Percentiles rank a stretch among this genome's conserved stretches.
These are phyloP conservation scores for Pyrochroa serraticornis DNA, from an alignment of 2,888 invertebrate species.

Conservation along the genomic window DNA sequence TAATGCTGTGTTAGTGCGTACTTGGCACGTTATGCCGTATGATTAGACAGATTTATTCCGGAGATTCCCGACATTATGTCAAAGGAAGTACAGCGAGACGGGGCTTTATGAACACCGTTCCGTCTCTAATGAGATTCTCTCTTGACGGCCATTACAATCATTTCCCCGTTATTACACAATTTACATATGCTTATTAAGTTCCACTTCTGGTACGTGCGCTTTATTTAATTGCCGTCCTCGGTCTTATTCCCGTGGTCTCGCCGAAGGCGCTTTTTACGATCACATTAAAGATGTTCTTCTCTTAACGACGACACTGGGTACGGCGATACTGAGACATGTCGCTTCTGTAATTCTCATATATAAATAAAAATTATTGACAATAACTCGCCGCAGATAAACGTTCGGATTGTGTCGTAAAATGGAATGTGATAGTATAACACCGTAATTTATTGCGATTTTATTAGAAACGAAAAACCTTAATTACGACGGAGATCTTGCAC, in stretches of 20 bases:
- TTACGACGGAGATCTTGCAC: slow-evolving; percentile 5
- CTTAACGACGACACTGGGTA: background rate
- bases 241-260: background rate
- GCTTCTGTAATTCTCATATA: slow-evolving; percentile 4
- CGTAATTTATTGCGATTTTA: slow-evolving; percentile 28
- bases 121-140: slow-evolving; percentile 52
- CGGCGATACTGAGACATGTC: background rate
- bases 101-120: slow-evolving; percentile 46
- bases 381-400: slow-evolving; percentile 22
- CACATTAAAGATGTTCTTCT: slow-evolving; percentile 9
- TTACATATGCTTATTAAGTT: slow-evolving; percentile 49
- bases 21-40: slow-evolving; percentile 56
- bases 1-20: slow-evolving; percentile 56
- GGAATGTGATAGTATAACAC: slow-evolving; percentile 1
- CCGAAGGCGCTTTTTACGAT: slow-evolving; percentile 18
- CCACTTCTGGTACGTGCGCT: slow-evolving; percentile 25
- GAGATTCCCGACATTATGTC: slow-evolving; percentile 55
- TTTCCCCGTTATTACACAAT: slow-evolving; percentile 50
- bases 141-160: slow-evolving; percentile 50
- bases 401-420: slow-evolving; percentile 26
- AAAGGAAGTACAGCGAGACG: slow-evolving; percentile 48
- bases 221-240: slow-evolving; percentile 16
- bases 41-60: slow-evolving; percentile 57
- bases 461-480: slow-evolving; percentile 11
- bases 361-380: slow-evolving; percentile 30